Base-by-base conservation (phyloP, 2,113 vertebrate species). In the Laticauda laticaudata region DNA sequence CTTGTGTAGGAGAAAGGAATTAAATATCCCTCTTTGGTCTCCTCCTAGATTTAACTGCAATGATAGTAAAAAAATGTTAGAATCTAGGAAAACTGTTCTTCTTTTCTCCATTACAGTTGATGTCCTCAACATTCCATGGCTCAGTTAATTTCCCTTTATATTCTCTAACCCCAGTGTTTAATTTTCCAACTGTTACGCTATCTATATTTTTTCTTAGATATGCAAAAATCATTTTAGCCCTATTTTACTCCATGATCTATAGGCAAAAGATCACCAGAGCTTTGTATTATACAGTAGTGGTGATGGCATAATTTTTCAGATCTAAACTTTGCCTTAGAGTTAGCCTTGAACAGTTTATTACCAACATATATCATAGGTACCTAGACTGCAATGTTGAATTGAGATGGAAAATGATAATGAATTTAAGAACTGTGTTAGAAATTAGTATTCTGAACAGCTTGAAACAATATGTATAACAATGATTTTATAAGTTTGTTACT, bases 381-480 rank as follows among this genome's bases (percentile, higher is more conserved):
- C 54, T 88, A 75, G 89, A 91, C 94, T 94, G 94, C 89, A 87
- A 87, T 94, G 88, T 86, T 86, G 92, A 93, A 61, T 61, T 0
- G 0, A 93, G 94, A 93, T 88, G 93, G 94, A 94, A 95, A 95
- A 95, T 92, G 92, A 94, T 94, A 96, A 92, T 61, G 56, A 75
- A 69, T 89, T 69, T 23, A 90, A 93, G 94, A 94, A 94, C 95
- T 56, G 87, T 90, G 96, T 92, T 94, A 64, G 88, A 93, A 96
- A 95, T 94, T 93, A 95, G 91, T 91, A 91, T 96, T 95, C 69
- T 93, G 90, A 95, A 91, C 91, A 90, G 61, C 12, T 86, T 93
- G 90, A 92, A 92, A 87, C 18, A 87, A 10, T 86, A 93, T 95
- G 93, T 95, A 93, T 91, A 93, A 94, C 94, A 95, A 95, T 95